Evolutionary conservation across 2,888 invertebrate genomes (phyloP).

Genomic region (Machimus rusticus): DNA sequence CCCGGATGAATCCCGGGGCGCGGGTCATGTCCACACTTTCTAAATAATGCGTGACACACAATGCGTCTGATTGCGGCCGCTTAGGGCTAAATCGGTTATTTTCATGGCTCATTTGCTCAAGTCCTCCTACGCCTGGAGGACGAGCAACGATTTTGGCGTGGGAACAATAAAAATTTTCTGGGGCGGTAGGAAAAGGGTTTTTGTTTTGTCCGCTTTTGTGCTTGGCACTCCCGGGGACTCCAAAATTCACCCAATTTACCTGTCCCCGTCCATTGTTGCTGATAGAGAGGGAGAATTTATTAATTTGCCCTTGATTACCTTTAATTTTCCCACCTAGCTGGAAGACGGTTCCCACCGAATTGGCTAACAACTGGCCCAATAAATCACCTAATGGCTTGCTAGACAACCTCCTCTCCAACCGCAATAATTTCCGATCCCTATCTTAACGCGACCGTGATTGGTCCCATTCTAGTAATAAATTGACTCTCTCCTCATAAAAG

Average conservation of each 20-base stretch:
- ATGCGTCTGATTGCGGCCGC: not conserved
- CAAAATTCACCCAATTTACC: not conserved
- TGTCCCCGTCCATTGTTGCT: not conserved
- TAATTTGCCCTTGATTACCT: not conserved
- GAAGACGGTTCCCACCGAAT: not conserved
- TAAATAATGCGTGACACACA: constrained; percentile 21
- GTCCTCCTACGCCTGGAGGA: not conserved
- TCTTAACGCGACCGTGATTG: constrained; percentile 16
- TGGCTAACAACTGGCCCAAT: not conserved
- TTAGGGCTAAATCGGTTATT: constrained; percentile 23
- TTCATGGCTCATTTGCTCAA: constrained; percentile 13
- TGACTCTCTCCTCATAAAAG: constrained; percentile 29
- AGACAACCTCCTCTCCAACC: not conserved
- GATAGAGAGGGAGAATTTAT: not conserved
- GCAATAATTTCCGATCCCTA: constrained; percentile 6
- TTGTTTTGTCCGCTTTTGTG: not conserved
- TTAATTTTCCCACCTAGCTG: not conserved
- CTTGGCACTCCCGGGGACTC: not conserved
- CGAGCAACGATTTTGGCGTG: not conserved
- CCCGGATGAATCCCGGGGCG: not conserved
- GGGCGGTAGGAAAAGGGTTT: not conserved
- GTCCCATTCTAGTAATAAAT: constrained; percentile 19
- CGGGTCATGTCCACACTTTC: constrained; percentile 7
- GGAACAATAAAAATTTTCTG: not conserved
- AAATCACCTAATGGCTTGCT: constrained; percentile 14